Evolutionary conservation across 2,113 vertebrate species (phyloP).

Genomic region (Mustelus asterias): DNA sequence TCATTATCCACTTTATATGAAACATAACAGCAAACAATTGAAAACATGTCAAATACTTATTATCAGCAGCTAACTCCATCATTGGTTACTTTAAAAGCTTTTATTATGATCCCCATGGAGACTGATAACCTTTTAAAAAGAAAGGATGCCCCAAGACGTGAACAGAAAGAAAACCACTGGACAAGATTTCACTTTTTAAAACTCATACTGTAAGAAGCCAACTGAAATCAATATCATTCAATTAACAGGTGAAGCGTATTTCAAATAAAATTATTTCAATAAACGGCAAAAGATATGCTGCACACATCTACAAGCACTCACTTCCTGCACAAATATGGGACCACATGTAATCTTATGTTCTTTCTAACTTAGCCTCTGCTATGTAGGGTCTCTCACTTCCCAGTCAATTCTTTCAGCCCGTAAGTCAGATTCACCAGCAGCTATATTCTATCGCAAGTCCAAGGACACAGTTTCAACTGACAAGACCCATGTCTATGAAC

Average conservation of each 20-base stretch:
- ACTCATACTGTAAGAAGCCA: not conserved
- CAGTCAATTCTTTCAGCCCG: no score
- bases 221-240: not conserved
- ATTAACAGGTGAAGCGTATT: not conserved
- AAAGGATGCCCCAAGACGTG: no score
- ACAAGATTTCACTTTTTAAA: not conserved
- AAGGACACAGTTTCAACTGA: no score
- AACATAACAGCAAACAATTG: not conserved
- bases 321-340: not conserved
- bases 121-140: not conserved
- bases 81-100: not conserved
- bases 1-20: slow-evolving; percentile 22
- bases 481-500: no score
- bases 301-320: not conserved
- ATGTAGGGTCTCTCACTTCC: no score
- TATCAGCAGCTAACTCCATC: slow-evolving; percentile 3
- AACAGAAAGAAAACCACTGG: no score
- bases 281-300: no score
- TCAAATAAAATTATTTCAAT: not conserved
- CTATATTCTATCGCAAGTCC: no score
- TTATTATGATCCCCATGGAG: not conserved
- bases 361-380: not conserved
- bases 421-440: no score
- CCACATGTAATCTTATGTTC: not conserved
- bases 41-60: slow-evolving; percentile 25